Evolutionary conservation across 1,140 invertebrate species (phyloP).

Genomic region (Thaumatotibia leucotreta): DNA sequence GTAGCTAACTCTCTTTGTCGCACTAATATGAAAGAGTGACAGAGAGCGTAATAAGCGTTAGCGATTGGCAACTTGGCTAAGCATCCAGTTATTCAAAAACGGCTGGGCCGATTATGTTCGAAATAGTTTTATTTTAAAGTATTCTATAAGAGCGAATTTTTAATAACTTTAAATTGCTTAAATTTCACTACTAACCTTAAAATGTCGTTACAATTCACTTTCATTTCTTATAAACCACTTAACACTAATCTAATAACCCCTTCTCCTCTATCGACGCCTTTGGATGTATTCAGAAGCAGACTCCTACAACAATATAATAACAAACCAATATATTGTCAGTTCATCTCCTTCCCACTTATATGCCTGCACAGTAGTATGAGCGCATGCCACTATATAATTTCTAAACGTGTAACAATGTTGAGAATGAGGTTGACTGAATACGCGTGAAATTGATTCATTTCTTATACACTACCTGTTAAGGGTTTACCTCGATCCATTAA

Average conservation of each 20-base stretch:
- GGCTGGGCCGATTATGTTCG: too few species aligned
- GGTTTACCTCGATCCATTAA: constrained; percentile 8
- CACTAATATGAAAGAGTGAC: too few species aligned
- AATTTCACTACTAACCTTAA: neutral
- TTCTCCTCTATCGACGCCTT: neutral
- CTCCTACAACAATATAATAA: neutral
- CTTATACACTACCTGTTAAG: constrained; percentile 4
- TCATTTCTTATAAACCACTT: neutral
- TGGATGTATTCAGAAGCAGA: neutral
- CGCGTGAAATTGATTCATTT: constrained; percentile 12
- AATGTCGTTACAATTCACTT: neutral
- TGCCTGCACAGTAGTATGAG: neutral
- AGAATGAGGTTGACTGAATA: neutral
- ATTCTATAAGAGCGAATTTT: too few species aligned
- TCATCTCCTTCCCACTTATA: neutral
- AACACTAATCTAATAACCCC: neutral
- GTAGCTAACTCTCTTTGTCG: too few species aligned
- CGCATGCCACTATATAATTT: neutral
- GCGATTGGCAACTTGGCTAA: too few species aligned
- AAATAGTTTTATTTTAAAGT: too few species aligned
- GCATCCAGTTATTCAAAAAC: too few species aligned
- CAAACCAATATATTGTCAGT: neutral
- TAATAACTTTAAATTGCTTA: neutral
- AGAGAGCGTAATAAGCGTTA: too few species aligned
- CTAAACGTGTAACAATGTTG: neutral